Base-by-base conservation (phyloP, 2,888 invertebrate species). In the Gari tellinella region DNA sequence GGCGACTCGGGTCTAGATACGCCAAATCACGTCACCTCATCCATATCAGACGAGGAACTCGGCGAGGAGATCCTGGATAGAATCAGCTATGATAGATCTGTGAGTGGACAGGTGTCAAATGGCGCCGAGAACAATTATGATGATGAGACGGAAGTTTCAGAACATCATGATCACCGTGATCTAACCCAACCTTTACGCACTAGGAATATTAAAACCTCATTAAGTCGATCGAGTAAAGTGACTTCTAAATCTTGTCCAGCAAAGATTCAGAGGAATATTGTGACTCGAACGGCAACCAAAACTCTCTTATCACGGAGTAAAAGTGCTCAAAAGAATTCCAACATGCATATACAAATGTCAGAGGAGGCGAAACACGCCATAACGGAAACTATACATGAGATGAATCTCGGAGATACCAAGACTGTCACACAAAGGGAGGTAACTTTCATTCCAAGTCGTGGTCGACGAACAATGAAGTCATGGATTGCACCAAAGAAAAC, bases 341-440 rank as follows among this genome's bases (percentile, higher is more conserved):
- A 72, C 38, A 70, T 86, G 69, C 84, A 86, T 60, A 81, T 84
- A 7, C 72, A 79, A 21, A 87, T 88, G 88, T 88, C 88, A 7
- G 56, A 74, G 19, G 88, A 88, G 60, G 88, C 87, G 0, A 84
- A 85, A 25, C 83, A 84, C 46, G 88, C 88, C 38, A 80, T 87
- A 19, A 81, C 82, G 0, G 86, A 88, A 68, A 88, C 86, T 0
- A 79, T 86, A 40, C 75, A 77, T 37, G 88, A 86, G 52, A 84
- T 85, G 81, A 78, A 78, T 19, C 48, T 57, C 8, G 51, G 58
- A 12, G 26, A 37, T 8, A 23, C 60, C 12, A 55, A 45, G 10
- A 49, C 38, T n/a, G 41, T 8, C 10, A 45, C 21, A 14, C 14
- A 38, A 17, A 55, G 21, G n/a, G 72, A 61, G 1, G 56, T 67